Conservation (phyloP, 2,797 vertebrate genomes). For the Syngnathus rostellatus region DNA sequence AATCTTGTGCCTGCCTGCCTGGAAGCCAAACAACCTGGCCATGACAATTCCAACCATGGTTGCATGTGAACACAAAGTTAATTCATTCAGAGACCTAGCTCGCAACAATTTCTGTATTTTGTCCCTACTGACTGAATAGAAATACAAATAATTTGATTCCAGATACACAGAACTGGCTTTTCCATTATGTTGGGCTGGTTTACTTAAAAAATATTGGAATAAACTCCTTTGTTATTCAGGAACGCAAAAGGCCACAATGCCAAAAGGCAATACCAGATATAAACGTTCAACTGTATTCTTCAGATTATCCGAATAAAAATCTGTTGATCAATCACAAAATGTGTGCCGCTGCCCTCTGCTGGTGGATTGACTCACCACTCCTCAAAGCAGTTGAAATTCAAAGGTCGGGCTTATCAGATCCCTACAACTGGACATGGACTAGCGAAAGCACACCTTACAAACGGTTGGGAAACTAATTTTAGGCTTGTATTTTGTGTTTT, state of each 20-base stretch:
- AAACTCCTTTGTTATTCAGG: too few relatives aligned
- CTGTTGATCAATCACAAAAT: too few relatives aligned
- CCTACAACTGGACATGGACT: background rate
- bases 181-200: too few relatives aligned
- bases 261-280: background rate
- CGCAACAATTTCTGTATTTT: background rate
- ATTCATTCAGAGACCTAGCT: background rate
- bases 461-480: background rate
- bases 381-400: background rate
- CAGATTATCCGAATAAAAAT: too few relatives aligned
- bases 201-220: too few relatives aligned
- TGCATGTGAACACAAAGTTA: background rate
- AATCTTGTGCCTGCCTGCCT: constrained; percentile 41
- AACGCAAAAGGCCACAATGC: too few relatives aligned
- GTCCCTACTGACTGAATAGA: too few relatives aligned
- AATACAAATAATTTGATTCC: too few relatives aligned
- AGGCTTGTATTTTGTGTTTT: background rate
- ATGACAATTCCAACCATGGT: constrained; percentile 7
- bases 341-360: too few relatives aligned
- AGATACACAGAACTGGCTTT: too few relatives aligned
- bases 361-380: too few relatives aligned
- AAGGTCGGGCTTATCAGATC: background rate
- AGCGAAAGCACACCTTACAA: background rate
- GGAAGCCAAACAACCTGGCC: constrained; percentile 37
- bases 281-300: background rate